phyloP scores from a whole-genome alignment of 2,113 vertebrate genomes.

The chimpanzee (Pan troglodytes) region NHGRI_mPanTro3-v2.1_pri NC_072402.2:12921501-12922000 shows the following conservation, averaged over 20 bases:
- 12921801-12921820: not conserved
- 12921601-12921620: not conserved
- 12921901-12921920: not conserved
- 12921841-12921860: slow-evolving; percentile 24
- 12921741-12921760: not conserved
- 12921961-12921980: not conserved
- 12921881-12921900: not conserved
- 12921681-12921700: not conserved
- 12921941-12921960: not conserved
- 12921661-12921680: not conserved
- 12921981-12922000: not conserved
- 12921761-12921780: not conserved
- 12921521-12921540: not conserved
- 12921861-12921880: not conserved
- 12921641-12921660: not conserved
- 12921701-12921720: not conserved
- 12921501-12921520: not conserved
- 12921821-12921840: not conserved
- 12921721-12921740: not conserved
- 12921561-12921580: not conserved
- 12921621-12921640: not conserved
- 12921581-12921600: not conserved
- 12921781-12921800: not conserved
- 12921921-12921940: not conserved
- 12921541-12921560: not conserved